Evolutionary conservation across 2,797 vertebrate genomes (phyloP), one percentile per base, ranked within the genome.

Genomic region (Gymnodraco acuticeps): DNA sequence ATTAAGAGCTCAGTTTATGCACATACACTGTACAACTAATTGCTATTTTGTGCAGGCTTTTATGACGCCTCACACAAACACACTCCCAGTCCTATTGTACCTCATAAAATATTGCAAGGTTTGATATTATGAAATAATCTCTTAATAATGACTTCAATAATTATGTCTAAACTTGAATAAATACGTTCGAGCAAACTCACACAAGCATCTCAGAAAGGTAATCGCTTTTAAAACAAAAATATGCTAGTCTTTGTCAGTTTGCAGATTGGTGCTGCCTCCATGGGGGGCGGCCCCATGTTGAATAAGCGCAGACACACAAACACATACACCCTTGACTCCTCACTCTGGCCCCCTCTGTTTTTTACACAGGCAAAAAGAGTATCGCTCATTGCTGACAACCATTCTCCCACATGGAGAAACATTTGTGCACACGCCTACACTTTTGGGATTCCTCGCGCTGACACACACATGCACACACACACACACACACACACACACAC

Each of bases 1-100:
- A 77, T 77, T 78, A 56, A 69, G 67, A 79, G 55, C 58, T 69
- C 38, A 73, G 27, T 66, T 75, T 52, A 46, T 73, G 56, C 42
- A 46, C 11, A 73, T 61, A 19, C 46, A 31, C 17, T 70, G 48
- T 43, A 50, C 2, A 41, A 38, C 20, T 76, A 80, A 62, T 79
- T 76, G 20, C 64, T 55, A 31, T 56, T 82, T 80, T 48, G 54
- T 16, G 47, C 43, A 54, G 11, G 50, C 23, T 58, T 19, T 66
- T 13, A 42, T 11, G 15, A 56, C 20, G 41, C 51, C 33, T n/a
- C 8, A 15, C 63, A 56, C 38, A 55, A 50, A 62, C 63, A 43
- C 53, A 47, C 53, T 45, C 14, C 3, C 23, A 56, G 19, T 48
- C 20, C 17, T 14, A 10, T 0, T 38, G 41, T 16, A 43, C 42